Percentiles rank a stretch among this genome's conserved stretches.
Evolutionary conservation across 2,113 vertebrate species (phyloP).

Genomic region (Sceloporus undulatus): DNA sequence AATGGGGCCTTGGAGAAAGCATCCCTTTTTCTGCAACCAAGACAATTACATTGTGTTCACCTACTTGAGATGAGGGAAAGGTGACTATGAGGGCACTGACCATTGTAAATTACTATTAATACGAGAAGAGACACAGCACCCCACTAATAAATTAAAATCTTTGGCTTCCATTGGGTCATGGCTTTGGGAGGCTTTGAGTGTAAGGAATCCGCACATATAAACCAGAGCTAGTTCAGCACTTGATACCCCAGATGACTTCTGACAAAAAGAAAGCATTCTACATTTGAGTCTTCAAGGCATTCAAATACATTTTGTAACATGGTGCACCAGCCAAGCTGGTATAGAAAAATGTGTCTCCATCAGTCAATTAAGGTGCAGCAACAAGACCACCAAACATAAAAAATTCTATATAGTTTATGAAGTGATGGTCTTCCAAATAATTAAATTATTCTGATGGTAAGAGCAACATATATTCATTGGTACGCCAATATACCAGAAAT

Average conservation of each 20-base stretch:
- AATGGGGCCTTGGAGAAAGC: slow-evolving; percentile 73
- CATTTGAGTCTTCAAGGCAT: background rate
- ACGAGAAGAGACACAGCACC: slow-evolving; percentile 68
- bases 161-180: slow-evolving; percentile 48
- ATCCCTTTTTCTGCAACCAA: slow-evolving; percentile 67
- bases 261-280: fast-evolving
- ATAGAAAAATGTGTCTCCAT: background rate
- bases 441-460: background rate
- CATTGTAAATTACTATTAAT: slow-evolving; percentile 78
- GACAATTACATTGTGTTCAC: slow-evolving; percentile 80
- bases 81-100: slow-evolving; percentile 77
- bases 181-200: background rate
- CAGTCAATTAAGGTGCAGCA: background rate
- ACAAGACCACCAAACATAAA: background rate
- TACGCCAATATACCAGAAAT: background rate
- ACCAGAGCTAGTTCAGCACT: background rate
- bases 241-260: background rate
- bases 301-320: background rate
- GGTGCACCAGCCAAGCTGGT: background rate
- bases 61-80: slow-evolving; percentile 79
- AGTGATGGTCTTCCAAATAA: background rate
- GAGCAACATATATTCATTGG: fast-evolving
- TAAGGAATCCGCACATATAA: slow-evolving; percentile 16
- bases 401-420: background rate
- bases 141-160: slow-evolving; percentile 71